A percentile compares a stretch with the other conserved stretches of the same genome.
Evolutionary conservation across 2,888 invertebrate genomes (phyloP).

Genomic region (Zhengitettix transpicula): DNA sequence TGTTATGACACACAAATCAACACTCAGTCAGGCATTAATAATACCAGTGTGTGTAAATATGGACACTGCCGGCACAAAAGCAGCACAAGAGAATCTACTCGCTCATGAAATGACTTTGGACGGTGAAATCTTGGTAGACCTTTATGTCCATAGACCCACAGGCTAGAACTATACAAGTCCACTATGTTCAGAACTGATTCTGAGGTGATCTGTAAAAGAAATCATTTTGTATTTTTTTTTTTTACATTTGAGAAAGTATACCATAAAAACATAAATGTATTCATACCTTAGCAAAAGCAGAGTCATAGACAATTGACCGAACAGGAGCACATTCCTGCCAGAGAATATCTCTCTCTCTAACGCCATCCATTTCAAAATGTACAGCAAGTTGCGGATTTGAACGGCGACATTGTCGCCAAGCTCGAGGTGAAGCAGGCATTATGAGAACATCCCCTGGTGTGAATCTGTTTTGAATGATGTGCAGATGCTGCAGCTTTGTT

Average conservation of each 20-base stretch:
- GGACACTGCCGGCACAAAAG: slow-evolving; percentile 48
- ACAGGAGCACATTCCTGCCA: slow-evolving; percentile 56
- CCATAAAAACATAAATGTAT: background rate
- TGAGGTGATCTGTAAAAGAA: slow-evolving; percentile 28
- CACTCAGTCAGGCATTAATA: background rate
- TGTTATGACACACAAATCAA: background rate
- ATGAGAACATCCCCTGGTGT: slow-evolving; percentile 33
- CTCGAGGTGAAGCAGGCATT: slow-evolving; percentile 15
- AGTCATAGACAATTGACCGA: slow-evolving; percentile 42
- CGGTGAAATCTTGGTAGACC: slow-evolving; percentile 47
- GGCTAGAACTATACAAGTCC: slow-evolving; percentile 42
- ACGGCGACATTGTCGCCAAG: slow-evolving; percentile 34
- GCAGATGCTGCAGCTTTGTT: slow-evolving; percentile 44
- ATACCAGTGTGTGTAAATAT: slow-evolving; percentile 48
- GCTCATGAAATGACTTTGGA: slow-evolving; percentile 47
- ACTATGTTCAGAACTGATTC: slow-evolving; percentile 35
- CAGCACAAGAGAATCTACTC: slow-evolving; percentile 51
- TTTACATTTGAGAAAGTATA: background rate
- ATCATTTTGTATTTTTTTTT: background rate
- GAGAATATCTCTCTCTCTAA: slow-evolving; percentile 38
- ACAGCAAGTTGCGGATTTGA: slow-evolving; percentile 46
- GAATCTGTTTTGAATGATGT: slow-evolving; percentile 56
- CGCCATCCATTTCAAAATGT: slow-evolving; percentile 47
- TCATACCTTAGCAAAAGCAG: slow-evolving; percentile 39
- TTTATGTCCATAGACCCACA: slow-evolving; percentile 50